These are phyloP conservation scores for Sebastes minor DNA, from an alignment of 2,797 vertebrate genomes.

Conservation along the genomic window DNA sequence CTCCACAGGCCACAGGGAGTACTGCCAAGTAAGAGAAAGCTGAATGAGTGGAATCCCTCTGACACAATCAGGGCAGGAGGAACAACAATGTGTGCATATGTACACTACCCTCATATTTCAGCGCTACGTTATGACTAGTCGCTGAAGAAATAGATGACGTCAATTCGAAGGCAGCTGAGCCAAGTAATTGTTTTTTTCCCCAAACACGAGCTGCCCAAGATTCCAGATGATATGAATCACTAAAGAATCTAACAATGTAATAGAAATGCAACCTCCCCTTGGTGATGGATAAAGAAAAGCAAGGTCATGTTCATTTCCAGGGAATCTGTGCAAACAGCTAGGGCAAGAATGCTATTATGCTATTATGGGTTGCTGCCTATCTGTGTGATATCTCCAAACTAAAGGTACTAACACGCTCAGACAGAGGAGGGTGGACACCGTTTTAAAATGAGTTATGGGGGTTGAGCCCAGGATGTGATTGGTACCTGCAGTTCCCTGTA, in stretches of 20 bases:
- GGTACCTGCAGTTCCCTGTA: constrained; percentile 7
- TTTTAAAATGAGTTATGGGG: constrained; percentile 28
- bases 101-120: constrained; percentile 44
- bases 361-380: background rate
- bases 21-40: constrained; percentile 43
- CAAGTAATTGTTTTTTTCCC: background rate
- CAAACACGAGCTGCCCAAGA: background rate
- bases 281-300: background rate
- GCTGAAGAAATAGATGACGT: background rate
- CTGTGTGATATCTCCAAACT: constrained; percentile 12
- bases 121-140: background rate
- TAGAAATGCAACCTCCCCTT: background rate
- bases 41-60: constrained; percentile 44
- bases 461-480: constrained; percentile 7
- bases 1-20: constrained; percentile 58
- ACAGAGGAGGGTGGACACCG: background rate
- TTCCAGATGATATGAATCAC: background rate
- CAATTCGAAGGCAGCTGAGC: background rate
- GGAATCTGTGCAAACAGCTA: constrained; percentile 1
- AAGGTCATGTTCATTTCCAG: background rate
- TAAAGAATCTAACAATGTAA: background rate
- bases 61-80: constrained; percentile 40
- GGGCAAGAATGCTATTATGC: background rate
- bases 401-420: background rate
- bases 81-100: constrained; percentile 32